A percentile compares a stretch with the other conserved stretches of the same genome.
phyloP scores from a whole-genome alignment of 1,140 invertebrate genomes.

The Portunus trituberculatus region DNA sequence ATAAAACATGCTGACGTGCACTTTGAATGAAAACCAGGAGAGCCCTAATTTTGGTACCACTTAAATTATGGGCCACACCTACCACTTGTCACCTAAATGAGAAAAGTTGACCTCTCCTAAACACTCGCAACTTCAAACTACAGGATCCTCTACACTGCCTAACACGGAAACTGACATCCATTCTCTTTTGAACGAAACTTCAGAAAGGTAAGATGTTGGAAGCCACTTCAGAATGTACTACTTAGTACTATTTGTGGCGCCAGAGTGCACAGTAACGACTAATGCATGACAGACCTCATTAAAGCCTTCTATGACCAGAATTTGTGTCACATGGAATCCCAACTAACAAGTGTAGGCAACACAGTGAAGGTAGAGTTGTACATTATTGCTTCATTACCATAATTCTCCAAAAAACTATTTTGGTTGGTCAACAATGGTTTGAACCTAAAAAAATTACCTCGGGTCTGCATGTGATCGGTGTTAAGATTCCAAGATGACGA shows the following conservation, averaged over 20 bases:
- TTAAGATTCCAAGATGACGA: slow-evolving; percentile 74
- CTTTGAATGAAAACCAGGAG: slow-evolving; percentile 43
- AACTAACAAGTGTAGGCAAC: slow-evolving; percentile 63
- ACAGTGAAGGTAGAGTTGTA: slow-evolving; percentile 57
- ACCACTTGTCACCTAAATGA: slow-evolving; percentile 66
- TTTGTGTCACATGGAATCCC: slow-evolving; percentile 72
- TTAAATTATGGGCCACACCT: slow-evolving; percentile 58
- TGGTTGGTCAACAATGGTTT: slow-evolving; percentile 39
- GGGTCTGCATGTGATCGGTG: slow-evolving; percentile 50
- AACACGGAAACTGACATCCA: slow-evolving; percentile 74
- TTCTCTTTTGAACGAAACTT: slow-evolving; percentile 69
- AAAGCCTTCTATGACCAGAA: slow-evolving; percentile 67
- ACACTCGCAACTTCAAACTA: slow-evolving; percentile 64
- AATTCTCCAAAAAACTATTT: slow-evolving; percentile 60
- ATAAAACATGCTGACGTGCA: slow-evolving; percentile 27
- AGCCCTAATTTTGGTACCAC: slow-evolving; percentile 62
- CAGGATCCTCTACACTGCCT: slow-evolving; percentile 70
- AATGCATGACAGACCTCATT: slow-evolving; percentile 74
- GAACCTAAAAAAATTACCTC: slow-evolving; percentile 57
- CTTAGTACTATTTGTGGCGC: slow-evolving; percentile 64
- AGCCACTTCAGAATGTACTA: slow-evolving; percentile 75
- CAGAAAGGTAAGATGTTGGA: slow-evolving; percentile 69
- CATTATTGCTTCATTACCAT: slow-evolving; percentile 75
- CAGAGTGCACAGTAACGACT: slow-evolving; percentile 67
- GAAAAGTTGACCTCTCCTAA: slow-evolving; percentile 71